A percentile compares a stretch with the other conserved stretches of the same genome.
phyloP scores from a whole-genome alignment of 2,888 invertebrate species.

The Amphipoea oculea region DNA sequence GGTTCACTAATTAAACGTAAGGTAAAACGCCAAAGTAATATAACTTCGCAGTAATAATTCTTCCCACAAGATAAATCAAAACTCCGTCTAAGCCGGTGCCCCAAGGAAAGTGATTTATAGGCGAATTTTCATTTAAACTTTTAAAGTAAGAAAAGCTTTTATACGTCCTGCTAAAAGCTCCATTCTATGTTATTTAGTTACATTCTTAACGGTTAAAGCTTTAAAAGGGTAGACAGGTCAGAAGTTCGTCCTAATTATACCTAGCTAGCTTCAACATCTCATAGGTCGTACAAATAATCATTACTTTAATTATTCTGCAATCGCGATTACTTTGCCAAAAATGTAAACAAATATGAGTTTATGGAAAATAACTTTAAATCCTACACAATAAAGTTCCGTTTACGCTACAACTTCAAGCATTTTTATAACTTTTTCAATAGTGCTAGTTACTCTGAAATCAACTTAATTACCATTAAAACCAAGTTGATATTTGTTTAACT shows the following conservation, averaged over 20 bases:
- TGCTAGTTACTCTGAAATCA: too few relatives aligned
- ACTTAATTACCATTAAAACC: too few relatives aligned
- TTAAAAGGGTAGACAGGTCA: background rate
- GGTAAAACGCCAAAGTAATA: constrained; percentile 32
- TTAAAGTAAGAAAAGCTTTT: constrained; percentile 42
- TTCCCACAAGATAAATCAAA: constrained; percentile 57
- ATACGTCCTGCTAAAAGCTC: constrained; percentile 15
- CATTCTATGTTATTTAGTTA: constrained; percentile 29
- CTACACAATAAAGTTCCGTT: too few relatives aligned
- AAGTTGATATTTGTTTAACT: too few relatives aligned
- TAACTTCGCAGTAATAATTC: constrained; percentile 43
- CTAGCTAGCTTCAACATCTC: background rate
- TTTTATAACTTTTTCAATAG: too few relatives aligned
- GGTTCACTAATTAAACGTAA: constrained; percentile 17
- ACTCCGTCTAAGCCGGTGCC: constrained; percentile 23
- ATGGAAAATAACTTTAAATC: too few relatives aligned
- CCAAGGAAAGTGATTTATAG: constrained; percentile 60
- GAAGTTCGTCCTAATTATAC: background rate
- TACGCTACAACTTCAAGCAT: too few relatives aligned
- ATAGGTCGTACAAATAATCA: background rate
- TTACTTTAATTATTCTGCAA: background rate
- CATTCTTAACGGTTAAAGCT: background rate
- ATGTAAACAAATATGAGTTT: too few relatives aligned
- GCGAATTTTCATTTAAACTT: constrained; percentile 60
- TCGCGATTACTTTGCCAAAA: too few relatives aligned